Percentiles rank a stretch among this genome's conserved stretches.
phyloP scores from a whole-genome alignment of 2,113 vertebrate genomes.

The Equus quagga region DNA sequence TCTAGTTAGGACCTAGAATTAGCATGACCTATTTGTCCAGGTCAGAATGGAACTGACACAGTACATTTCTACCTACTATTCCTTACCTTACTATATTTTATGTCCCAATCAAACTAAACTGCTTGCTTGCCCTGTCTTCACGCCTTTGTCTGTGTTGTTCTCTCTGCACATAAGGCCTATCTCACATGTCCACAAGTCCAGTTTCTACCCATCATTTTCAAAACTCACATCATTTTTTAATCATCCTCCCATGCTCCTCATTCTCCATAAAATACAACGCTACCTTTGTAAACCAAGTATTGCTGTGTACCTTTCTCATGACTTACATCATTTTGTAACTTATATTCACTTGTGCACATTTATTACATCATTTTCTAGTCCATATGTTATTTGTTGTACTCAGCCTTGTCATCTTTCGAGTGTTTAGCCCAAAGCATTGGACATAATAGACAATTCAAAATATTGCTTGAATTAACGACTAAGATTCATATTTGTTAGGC shows the following conservation, averaged over 20 bases:
- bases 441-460: not conserved
- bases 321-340: not conserved
- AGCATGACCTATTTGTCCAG: not conserved
- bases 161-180: not conserved
- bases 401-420: not conserved
- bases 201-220: not conserved
- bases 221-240: not conserved
- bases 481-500: not conserved
- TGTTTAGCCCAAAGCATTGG: not conserved
- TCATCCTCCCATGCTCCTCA: not conserved
- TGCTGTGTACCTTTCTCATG: not conserved
- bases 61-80: fast-evolving
- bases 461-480: not conserved
- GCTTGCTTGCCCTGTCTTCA: not conserved
- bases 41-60: not conserved
- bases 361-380: not conserved
- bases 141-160: not conserved
- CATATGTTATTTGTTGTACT: not conserved
- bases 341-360: not conserved
- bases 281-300: not conserved
- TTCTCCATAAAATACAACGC: not conserved
- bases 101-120: fast-evolving
- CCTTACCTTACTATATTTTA: not conserved
- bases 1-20: not conserved
- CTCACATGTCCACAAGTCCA: not conserved